phyloP scores from a whole-genome alignment of 2,888 invertebrate species.

The Drosophila ezoana region DNA sequence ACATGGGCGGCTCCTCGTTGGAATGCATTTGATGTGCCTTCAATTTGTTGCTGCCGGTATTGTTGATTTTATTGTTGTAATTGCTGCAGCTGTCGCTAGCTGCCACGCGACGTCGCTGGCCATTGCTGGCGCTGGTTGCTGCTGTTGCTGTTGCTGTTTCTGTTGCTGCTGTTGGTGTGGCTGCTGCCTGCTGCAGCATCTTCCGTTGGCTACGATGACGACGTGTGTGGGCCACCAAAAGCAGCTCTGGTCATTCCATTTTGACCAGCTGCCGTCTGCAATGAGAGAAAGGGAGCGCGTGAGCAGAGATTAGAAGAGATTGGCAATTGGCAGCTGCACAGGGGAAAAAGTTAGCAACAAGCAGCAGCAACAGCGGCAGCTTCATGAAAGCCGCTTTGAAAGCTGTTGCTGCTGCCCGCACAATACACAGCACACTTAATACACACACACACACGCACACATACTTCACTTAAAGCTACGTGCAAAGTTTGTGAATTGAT shows the following conservation, averaged over 20 bases:
- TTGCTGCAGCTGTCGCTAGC: slow-evolving; percentile 53
- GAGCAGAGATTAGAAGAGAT: not conserved
- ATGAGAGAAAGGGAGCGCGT: not conserved
- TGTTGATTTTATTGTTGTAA: slow-evolving; percentile 35
- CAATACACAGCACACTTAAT: slow-evolving; percentile 10
- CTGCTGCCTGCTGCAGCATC: slow-evolving; percentile 67
- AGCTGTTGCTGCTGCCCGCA: slow-evolving; percentile 24
- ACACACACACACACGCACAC: slow-evolving; percentile 2
- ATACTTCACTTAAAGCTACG: slow-evolving; percentile 55
- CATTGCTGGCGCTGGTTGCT: slow-evolving; percentile 40
- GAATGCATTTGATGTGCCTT: slow-evolving; percentile 78
- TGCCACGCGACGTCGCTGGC: slow-evolving; percentile 74
- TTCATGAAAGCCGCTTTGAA: slow-evolving; percentile 41
- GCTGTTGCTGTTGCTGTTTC: slow-evolving; percentile 22
- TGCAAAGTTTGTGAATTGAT: slow-evolving; percentile 77
- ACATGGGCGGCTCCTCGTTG: slow-evolving; percentile 78
- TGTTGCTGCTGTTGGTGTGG: slow-evolving; percentile 23
- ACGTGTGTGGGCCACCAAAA: slow-evolving; percentile 39
- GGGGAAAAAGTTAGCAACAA: not conserved
- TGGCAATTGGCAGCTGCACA: slow-evolving; percentile 9
- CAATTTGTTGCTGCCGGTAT: slow-evolving; percentile 47
- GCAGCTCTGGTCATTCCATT: slow-evolving; percentile 64
- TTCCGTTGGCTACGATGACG: slow-evolving; percentile 47
- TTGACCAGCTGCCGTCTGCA: slow-evolving; percentile 37
- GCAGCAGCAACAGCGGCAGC: slow-evolving; percentile 11